Percentiles rank a stretch among this genome's conserved stretches.
phyloP scores from a whole-genome alignment of 1,140 invertebrate genomes.

The Steinernema khuongi region DNA sequence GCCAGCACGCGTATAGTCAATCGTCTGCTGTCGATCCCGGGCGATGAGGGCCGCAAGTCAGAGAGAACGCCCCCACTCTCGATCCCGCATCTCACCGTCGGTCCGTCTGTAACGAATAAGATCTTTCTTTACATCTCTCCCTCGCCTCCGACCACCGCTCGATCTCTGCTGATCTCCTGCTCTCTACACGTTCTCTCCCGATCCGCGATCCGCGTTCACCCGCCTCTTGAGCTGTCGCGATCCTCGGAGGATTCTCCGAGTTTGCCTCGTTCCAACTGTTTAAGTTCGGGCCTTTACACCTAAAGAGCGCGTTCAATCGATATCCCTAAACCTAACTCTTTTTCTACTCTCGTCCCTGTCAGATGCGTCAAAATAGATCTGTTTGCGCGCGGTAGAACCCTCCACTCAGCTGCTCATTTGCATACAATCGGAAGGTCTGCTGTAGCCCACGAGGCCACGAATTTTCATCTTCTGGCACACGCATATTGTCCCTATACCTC shows the following conservation, averaged over 20 bases:
- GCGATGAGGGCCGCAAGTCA: background rate
- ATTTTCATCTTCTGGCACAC: no score
- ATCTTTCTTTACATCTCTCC: conserved; percentile 9
- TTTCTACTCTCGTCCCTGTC: background rate
- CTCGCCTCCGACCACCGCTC: background rate
- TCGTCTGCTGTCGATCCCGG: background rate
- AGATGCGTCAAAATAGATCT: conserved; percentile 8
- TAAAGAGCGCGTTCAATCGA: conserved; percentile 12
- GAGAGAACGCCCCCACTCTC: background rate
- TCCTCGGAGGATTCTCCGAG: background rate
- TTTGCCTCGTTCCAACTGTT: conserved; percentile 16
- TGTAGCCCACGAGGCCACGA: no score
- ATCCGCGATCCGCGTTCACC: conserved; percentile 6
- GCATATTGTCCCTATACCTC: no score
- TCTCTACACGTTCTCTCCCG: background rate
- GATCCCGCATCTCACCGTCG: conserved; percentile 13
- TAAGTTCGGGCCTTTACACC: conserved; percentile 13
- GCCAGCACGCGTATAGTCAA: conserved; percentile 3
- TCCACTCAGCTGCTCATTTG: background rate
- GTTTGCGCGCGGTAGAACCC: background rate
- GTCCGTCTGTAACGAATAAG: conserved; percentile 3
- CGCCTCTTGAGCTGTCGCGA: conserved; percentile 10
- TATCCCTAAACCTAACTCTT: conserved; percentile 1
- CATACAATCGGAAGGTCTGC: background rate
- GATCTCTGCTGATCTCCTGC: background rate